phyloP scores from a whole-genome alignment of 2,888 invertebrate genomes.

The Phragmatobia fuliginosa region DNA sequence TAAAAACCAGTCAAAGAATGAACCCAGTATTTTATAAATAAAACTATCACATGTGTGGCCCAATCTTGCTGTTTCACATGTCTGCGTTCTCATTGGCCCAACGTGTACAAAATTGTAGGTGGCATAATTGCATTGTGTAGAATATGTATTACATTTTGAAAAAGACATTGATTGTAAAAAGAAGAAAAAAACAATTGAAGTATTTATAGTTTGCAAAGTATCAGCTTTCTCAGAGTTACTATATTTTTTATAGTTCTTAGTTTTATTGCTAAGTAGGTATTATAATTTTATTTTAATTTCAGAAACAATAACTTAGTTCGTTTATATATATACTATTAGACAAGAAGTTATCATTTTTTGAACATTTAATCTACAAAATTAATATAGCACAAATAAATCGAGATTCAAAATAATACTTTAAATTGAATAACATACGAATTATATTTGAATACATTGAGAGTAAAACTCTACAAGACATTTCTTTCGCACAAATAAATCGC shows the following conservation, averaged over 20 bases:
- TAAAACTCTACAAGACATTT: neutral
- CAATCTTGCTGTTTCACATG: neutral
- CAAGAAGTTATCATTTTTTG: neutral
- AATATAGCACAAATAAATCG: neutral
- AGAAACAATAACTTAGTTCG: neutral
- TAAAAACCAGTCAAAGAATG: no score
- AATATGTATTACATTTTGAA: slow-evolving; percentile 2
- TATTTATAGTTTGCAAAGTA: neutral
- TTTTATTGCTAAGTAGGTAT: slow-evolving; percentile 4
- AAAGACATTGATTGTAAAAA: neutral
- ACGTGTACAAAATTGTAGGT: slow-evolving; percentile 12
- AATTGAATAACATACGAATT: neutral
- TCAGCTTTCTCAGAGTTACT: slow-evolving; percentile 4
- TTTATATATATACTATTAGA: slow-evolving; percentile 3
- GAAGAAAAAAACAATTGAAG: neutral
- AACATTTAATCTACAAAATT: neutral
- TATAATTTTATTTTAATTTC: neutral
- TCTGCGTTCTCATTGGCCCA: neutral
- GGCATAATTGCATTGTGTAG: slow-evolving; percentile 1
- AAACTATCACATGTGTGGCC: neutral
- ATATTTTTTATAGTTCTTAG: slow-evolving; percentile 6
- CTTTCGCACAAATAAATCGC: neutral
- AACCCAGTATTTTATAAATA: no score
- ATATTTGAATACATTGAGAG: neutral
- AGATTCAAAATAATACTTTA: no score